phyloP scores from a whole-genome alignment of 2,888 invertebrate genomes.

The Myathropa florea region DNA sequence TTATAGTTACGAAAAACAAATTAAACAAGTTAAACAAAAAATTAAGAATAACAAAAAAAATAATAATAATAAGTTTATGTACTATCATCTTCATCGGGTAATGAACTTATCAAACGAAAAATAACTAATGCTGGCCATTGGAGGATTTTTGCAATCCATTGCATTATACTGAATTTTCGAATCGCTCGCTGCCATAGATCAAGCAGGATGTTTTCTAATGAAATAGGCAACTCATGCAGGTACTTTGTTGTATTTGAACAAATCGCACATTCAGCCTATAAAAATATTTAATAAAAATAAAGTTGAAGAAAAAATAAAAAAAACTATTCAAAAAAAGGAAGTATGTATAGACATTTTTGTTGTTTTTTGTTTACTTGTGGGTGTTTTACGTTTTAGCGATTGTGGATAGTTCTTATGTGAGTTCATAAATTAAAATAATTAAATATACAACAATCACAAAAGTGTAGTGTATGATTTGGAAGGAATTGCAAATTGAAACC shows the following conservation, averaged over 20 bases:
- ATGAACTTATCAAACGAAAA: conserved; percentile 78
- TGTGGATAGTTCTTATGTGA: conserved; percentile 3
- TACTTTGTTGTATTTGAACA: conserved; percentile 78
- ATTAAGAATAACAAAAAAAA: background rate
- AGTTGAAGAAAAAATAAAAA: conserved; percentile 71
- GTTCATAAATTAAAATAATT: conserved; percentile 2
- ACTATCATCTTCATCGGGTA: conserved; percentile 76
- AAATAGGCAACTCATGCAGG: conserved; percentile 78
- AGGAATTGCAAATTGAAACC: background rate
- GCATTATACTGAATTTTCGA: conserved; percentile 76
- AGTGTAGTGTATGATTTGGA: background rate
- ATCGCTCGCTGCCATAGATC: conserved; percentile 77
- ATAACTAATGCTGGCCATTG: conserved; percentile 79
- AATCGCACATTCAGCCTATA: conserved; percentile 78
- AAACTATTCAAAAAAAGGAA: conserved; percentile 62
- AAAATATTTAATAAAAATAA: conserved; percentile 73
- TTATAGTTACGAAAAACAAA: conserved; percentile 36
- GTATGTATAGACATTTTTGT: conserved; percentile 17
- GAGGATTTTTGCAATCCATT: conserved; percentile 78
- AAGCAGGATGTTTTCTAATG: conserved; percentile 77
- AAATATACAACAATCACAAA: background rate
- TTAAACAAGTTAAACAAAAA: conserved; percentile 36
- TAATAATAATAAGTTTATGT: conserved; percentile 52
- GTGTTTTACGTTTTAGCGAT: conserved; percentile 12
- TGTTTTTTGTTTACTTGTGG: conserved; percentile 14